A percentile compares a stretch with the other conserved stretches of the same genome.
These are phyloP conservation scores for Ovibos moschatus DNA, from an alignment of 2,113 vertebrate genomes.

Conservation along the genomic window DNA sequence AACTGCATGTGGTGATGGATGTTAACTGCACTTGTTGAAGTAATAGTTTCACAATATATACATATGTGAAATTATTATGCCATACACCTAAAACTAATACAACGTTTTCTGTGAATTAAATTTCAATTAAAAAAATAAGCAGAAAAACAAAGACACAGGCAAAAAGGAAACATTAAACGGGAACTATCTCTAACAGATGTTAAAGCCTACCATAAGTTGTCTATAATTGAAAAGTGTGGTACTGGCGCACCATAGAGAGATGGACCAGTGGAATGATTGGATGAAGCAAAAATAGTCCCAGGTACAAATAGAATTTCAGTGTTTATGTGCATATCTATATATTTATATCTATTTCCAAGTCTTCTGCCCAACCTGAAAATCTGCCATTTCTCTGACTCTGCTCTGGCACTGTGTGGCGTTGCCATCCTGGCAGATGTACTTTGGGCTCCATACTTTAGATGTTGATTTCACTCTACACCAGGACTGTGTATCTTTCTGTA, in stretches of 20 bases:
- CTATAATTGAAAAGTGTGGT: background rate
- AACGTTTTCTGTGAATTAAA: background rate
- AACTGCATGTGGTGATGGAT: background rate
- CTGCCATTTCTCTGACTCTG: background rate
- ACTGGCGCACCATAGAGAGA: background rate
- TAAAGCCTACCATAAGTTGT: background rate
- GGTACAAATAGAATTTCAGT: background rate
- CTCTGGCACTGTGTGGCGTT: background rate
- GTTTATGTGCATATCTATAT: background rate
- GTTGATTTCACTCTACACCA: background rate
- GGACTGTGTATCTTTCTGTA: background rate
- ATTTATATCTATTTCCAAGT: background rate
- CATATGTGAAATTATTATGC: background rate
- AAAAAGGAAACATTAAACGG: background rate
- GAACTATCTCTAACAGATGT: background rate
- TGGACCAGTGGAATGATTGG: background rate
- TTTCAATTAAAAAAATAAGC: background rate
- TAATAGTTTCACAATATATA: background rate
- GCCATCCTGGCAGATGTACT: background rate
- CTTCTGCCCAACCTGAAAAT: background rate
- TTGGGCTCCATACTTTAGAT: background rate
- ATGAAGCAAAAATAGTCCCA: background rate
- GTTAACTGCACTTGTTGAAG: background rate
- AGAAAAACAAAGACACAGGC: background rate
- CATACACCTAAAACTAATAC: background rate